Percentiles rank a stretch among this genome's conserved stretches.
These are phyloP conservation scores for Genyomyrus donnyi DNA, from an alignment of 2,113 vertebrate genomes.

Conservation along the genomic window DNA sequence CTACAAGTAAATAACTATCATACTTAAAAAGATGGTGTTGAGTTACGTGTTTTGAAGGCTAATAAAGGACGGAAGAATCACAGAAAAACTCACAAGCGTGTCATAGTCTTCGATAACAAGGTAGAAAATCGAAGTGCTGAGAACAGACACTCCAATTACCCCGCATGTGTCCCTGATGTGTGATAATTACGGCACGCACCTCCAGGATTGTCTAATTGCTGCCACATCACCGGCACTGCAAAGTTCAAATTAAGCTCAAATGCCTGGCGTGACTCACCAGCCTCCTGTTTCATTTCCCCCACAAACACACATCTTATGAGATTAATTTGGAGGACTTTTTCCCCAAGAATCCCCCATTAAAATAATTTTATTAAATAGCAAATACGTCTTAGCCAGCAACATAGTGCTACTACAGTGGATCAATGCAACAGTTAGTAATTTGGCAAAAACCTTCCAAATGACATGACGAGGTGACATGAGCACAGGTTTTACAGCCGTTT, in stretches of 20 bases:
- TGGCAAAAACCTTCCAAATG: neutral
- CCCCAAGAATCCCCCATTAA: neutral
- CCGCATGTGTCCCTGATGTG: neutral
- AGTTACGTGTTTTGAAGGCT: neutral
- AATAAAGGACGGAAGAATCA: neutral
- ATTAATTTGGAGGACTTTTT: neutral
- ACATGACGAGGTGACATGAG: neutral
- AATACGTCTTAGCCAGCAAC: neutral
- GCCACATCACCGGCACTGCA: neutral
- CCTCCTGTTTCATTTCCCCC: neutral
- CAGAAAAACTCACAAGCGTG: neutral
- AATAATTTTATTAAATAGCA: neutral
- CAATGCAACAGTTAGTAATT: neutral
- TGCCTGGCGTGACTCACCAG: neutral
- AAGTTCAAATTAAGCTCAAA: neutral
- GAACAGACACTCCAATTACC: constrained; percentile 21
- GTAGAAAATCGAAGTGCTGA: neutral
- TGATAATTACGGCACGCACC: constrained; percentile 9
- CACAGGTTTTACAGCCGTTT: neutral
- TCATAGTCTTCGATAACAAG: neutral
- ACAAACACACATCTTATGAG: neutral
- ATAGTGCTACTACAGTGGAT: neutral
- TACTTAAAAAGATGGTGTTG: neutral
- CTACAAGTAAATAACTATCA: neutral
- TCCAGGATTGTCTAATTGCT: neutral